Base-by-base conservation (phyloP, 92 coral and sea anemone species). In the Paragorgia papillata region DNA sequence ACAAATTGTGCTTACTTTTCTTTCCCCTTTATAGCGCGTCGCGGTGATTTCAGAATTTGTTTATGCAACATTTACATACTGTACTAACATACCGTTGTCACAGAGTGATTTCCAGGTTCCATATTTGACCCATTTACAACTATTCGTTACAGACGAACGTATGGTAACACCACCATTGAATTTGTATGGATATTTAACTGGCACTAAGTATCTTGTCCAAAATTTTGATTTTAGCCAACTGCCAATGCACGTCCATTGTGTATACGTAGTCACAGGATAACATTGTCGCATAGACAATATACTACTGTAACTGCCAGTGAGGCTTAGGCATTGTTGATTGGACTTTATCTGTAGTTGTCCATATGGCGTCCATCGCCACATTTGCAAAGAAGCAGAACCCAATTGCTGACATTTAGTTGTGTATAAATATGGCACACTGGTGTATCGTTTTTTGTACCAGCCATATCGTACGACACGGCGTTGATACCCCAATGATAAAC, bases 91-190 rank as follows among this genome's bases (percentile, higher is more conserved):
- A 68, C 75, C 75, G 10, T 68, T 27, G 17, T 10, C 24, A 21
- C 75, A 68, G n/a, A 68, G 59, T 20, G 75, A 68, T 14, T 49
- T 49, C 41, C 58, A 9, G 29, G 21, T 46, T 30, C 75, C 75
- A 68, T 68, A 68, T 8, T 48, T 55, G 26, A 57, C 9, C 75
- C 75, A 68, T 9, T 30, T 55, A 46, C 75, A 68, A 19, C 75
- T 68, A 48, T 10, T 25, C 17, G 75, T 68, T 34, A 33, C 75
- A 27, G 12, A 44, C 5, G 58, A 25, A 14, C 75, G 30, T 10
- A 48, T 43, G 18, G 7, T 12, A 14, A 68, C 26, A 8, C 41
- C 34, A 33, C 59, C 40, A 48, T 28, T 0, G 2, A 28, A 28
- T 3, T 22, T 26, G 7, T 35, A n/a, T 13, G 4, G 26, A 28